Evolutionary conservation across 1,140 invertebrate species (phyloP).

Genomic region (Eueides isabella): DNA sequence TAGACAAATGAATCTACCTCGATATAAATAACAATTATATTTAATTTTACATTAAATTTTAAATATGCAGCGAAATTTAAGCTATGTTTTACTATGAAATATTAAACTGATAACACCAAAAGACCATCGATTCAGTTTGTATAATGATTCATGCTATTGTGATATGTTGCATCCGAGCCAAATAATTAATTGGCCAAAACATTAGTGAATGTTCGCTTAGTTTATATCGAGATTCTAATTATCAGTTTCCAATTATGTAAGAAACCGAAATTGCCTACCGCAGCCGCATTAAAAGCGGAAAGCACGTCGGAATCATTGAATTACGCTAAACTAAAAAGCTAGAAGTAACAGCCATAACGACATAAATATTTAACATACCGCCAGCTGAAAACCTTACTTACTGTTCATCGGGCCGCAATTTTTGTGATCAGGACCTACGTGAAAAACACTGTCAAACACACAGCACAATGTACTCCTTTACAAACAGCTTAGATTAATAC

Average conservation of each 20-base stretch:
- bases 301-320: slow-evolving; percentile 63
- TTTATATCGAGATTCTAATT: slow-evolving; percentile 40
- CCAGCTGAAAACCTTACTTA: slow-evolving; percentile 76
- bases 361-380: slow-evolving; percentile 71
- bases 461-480: slow-evolving; percentile 72
- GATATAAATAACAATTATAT: slow-evolving; percentile 35
- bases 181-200: slow-evolving; percentile 59
- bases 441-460: slow-evolving; percentile 81
- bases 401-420: slow-evolving; percentile 79
- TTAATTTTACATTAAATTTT: not conserved
- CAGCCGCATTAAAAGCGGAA: slow-evolving; percentile 59
- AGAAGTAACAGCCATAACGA: slow-evolving; percentile 73
- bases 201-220: slow-evolving; percentile 51
- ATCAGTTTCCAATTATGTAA: slow-evolving; percentile 42
- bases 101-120: slow-evolving; percentile 47
- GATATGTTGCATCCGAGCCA: slow-evolving; percentile 60
- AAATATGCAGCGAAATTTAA: not conserved
- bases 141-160: slow-evolving; percentile 55
- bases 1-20: slow-evolving; percentile 47
- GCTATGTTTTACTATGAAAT: slow-evolving; percentile 5
- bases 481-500: slow-evolving; percentile 58
- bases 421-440: slow-evolving; percentile 81
- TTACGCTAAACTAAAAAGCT: slow-evolving; percentile 69
- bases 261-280: slow-evolving; percentile 41
- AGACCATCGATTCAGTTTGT: slow-evolving; percentile 47